These are phyloP conservation scores for Bellardia pandia DNA, from an alignment of 2,888 invertebrate genomes.

Conservation along the genomic window DNA sequence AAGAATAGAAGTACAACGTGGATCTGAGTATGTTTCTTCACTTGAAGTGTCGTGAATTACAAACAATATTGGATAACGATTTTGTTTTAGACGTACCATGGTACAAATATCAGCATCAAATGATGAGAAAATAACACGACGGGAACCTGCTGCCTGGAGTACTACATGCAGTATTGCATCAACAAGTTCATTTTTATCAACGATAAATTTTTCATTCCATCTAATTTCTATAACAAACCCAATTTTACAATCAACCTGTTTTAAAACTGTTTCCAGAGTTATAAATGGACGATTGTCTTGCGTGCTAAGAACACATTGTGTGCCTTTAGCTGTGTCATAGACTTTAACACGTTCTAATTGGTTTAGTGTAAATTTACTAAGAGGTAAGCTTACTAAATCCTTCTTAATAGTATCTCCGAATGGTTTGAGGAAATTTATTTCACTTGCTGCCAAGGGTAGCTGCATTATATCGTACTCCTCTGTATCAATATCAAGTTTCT, in stretches of 20 bases:
- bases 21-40: constrained; percentile 87
- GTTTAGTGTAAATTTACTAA: constrained; percentile 25
- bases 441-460: constrained; percentile 95
- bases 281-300: constrained; percentile 89
- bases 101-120: constrained; percentile 97
- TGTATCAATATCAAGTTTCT: constrained; percentile 85
- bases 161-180: constrained; percentile 93
- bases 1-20: constrained; percentile 90
- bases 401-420: neutral
- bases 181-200: constrained; percentile 95
- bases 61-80: constrained; percentile 97
- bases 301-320: constrained; percentile 89
- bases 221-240: constrained; percentile 98
- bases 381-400: constrained; percentile 9
- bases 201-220: constrained; percentile 92
- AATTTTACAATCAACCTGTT: constrained; percentile 90
- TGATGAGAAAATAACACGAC: constrained; percentile 94
- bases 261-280: constrained; percentile 91
- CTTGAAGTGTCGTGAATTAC: constrained; percentile 81
- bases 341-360: constrained; percentile 50
- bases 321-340: neutral
- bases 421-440: constrained; percentile 90
- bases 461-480: constrained; percentile 92
- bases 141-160: constrained; percentile 89
- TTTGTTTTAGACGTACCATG: constrained; percentile 96